These are phyloP conservation scores for Manacus vitellinus DNA, from an alignment of 2,113 vertebrate genomes.

Conservation along the genomic window DNA sequence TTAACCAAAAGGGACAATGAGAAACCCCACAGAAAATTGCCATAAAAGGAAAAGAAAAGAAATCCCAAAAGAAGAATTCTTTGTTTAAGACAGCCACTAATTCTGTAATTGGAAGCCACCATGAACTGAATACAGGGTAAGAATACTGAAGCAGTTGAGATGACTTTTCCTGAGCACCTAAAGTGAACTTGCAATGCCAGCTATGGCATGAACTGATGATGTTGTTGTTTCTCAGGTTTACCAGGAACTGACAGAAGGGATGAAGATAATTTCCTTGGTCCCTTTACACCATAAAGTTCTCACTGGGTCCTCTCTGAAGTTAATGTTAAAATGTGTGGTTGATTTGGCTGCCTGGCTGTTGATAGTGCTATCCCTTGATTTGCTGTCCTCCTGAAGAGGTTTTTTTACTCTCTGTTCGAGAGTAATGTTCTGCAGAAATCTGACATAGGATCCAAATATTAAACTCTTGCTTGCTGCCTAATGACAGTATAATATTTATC, in stretches of 20 bases:
- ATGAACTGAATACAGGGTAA: background rate
- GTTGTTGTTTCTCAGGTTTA: background rate
- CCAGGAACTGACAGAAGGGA: background rate
- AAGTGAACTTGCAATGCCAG: background rate
- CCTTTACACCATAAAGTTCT: background rate
- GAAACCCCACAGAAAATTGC: background rate
- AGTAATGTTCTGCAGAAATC: conserved; percentile 37
- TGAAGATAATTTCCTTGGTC: background rate
- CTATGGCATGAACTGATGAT: background rate
- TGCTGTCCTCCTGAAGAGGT: background rate
- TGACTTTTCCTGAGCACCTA: background rate
- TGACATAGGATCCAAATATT: conserved; percentile 20
- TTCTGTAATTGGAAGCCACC: background rate
- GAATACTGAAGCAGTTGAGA: background rate
- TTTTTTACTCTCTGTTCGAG: conserved; percentile 7
- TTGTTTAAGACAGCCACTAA: background rate
- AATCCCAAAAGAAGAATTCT: background rate
- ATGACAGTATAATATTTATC: conserved; percentile 29
- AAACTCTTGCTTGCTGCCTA: background rate
- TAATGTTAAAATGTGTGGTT: background rate
- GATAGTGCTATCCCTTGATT: background rate
- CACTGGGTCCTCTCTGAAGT: background rate
- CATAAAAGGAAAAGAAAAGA: background rate
- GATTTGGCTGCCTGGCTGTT: background rate
- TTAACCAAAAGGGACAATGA: background rate